phyloP scores from a whole-genome alignment of 1,140 invertebrate genomes.

The Trichonephila inaurata region DNA sequence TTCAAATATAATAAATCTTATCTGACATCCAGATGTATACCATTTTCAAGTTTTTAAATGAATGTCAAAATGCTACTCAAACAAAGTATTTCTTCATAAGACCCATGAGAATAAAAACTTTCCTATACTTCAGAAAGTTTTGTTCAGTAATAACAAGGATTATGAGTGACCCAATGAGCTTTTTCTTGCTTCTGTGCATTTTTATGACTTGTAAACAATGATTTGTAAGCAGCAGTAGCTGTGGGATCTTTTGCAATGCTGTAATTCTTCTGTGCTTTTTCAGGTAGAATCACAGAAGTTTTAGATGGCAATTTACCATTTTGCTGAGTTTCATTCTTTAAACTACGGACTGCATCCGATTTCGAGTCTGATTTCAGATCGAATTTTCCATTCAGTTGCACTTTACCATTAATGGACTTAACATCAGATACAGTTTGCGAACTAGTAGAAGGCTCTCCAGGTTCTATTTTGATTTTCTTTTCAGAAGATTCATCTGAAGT shows the following conservation, averaged over 20 bases:
- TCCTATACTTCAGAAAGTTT: too few species aligned
- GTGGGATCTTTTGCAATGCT: constrained; percentile 96
- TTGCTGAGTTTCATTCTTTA: neutral
- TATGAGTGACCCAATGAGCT: constrained; percentile 98
- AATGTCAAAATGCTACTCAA: too few species aligned
- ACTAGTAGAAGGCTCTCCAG: neutral
- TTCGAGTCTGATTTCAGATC: neutral
- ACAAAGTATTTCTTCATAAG: too few species aligned
- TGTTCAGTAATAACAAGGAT: constrained; percentile 94
- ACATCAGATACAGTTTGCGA: neutral
- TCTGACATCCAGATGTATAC: too few species aligned
- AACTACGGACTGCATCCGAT: too few species aligned
- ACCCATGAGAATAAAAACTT: too few species aligned
- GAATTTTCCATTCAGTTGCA: neutral
- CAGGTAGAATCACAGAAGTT: constrained; percentile 60
- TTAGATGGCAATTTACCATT: constrained; percentile 12
- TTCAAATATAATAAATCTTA: too few species aligned
- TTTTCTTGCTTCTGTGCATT: constrained; percentile 91
- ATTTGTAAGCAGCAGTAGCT: constrained; percentile 94
- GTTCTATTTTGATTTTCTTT: constrained; percentile 54
- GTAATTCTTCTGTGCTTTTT: constrained; percentile 83
- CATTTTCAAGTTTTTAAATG: too few species aligned
- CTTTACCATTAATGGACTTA: neutral
- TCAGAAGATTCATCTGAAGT: neutral
- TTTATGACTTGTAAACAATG: constrained; percentile 94